Percentiles rank a stretch among this genome's conserved stretches.
Evolutionary conservation across 2,113 vertebrate genomes (phyloP).

Genomic region (Lepisosteus osseus): DNA sequence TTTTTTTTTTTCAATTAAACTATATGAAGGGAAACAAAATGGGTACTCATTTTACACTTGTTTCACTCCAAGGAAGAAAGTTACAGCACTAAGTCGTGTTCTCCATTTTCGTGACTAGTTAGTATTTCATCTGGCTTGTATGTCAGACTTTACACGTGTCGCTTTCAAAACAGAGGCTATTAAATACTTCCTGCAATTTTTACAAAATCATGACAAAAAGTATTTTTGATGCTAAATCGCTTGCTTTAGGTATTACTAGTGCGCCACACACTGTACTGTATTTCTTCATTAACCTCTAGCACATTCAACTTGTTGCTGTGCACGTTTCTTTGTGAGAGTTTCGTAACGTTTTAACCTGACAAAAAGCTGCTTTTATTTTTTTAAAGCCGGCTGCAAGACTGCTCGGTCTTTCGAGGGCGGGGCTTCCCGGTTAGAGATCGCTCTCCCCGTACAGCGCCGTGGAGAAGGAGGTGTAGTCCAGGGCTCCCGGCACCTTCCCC

Average conservation of each 20-base stretch:
- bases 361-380: neutral
- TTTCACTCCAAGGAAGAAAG: too few relatives aligned
- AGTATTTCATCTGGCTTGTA: neutral
- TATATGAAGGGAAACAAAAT: too few relatives aligned
- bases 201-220: neutral
- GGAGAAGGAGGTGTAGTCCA: constrained; percentile 81
- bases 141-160: constrained; percentile 2
- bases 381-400: too few relatives aligned
- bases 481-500: constrained; percentile 66
- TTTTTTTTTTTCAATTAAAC: too few relatives aligned
- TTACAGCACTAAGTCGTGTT: neutral
- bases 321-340: neutral
- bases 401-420: neutral
- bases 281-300: constrained; percentile 1
- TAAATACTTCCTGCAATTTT: neutral
- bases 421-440: constrained; percentile 69
- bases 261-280: constrained; percentile 7
- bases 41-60: too few relatives aligned
- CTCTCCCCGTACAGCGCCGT: constrained; percentile 83
- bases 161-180: neutral
- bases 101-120: neutral
- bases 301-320: neutral
- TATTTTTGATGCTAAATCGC: neutral
- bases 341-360: neutral
- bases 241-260: neutral